Conservation (phyloP, 2,113 vertebrate genomes). For the Varanus komodoensis region DNA sequence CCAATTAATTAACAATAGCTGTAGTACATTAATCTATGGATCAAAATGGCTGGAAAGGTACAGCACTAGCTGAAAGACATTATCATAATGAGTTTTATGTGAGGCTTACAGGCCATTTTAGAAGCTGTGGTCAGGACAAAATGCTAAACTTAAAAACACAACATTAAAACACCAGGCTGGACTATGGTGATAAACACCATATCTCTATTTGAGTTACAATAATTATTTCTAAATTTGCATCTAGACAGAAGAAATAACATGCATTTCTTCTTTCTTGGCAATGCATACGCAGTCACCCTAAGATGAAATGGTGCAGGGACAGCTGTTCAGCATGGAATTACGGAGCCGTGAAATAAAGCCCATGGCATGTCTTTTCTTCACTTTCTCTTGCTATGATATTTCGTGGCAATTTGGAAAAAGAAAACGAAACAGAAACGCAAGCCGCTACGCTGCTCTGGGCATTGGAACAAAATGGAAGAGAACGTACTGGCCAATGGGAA, state of each 20-base stretch:
- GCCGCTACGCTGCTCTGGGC: background rate
- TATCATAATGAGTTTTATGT: background rate
- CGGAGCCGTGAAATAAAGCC: slow-evolving; percentile 38
- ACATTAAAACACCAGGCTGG: too few species aligned
- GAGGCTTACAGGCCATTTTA: background rate
- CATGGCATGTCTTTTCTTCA: slow-evolving; percentile 1
- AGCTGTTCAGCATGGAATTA: slow-evolving; percentile 39
- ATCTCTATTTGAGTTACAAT: too few species aligned
- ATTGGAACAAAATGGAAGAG: background rate
- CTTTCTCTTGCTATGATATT: background rate
- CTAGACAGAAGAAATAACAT: too few species aligned
- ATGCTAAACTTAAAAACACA: background rate
- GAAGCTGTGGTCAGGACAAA: background rate
- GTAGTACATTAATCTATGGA: background rate
- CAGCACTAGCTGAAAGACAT: background rate
- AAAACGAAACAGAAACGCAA: slow-evolving; percentile 1
- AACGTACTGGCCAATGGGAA: slow-evolving; percentile 92
- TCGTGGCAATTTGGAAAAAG: background rate
- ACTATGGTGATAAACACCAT: too few species aligned
- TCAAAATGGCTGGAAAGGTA: background rate
- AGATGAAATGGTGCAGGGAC: slow-evolving; percentile 44
- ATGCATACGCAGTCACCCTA: background rate
- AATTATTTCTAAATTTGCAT: too few species aligned
- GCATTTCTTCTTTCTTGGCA: too few species aligned
- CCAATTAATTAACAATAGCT: background rate